Evolutionary conservation across 2,113 vertebrate species (phyloP).

Genomic region (Phasianus colchicus): DNA sequence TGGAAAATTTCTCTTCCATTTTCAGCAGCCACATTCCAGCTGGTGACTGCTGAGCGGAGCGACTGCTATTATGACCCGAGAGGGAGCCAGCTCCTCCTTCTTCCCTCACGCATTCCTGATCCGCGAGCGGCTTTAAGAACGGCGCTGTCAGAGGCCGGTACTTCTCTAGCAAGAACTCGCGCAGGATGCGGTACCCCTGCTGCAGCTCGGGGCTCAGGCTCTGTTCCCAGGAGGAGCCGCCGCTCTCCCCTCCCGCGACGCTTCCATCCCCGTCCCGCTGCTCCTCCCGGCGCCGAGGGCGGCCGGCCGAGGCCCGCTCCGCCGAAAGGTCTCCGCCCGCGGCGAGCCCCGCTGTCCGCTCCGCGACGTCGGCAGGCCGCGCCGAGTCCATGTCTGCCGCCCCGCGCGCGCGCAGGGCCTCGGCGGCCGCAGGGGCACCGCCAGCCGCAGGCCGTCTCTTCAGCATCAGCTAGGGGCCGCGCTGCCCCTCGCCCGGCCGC

Average conservation of each 20-base stretch:
- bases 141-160: conserved; percentile 86
- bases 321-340: conserved; percentile 5
- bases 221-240: conserved; percentile 67
- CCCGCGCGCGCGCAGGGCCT: neutral
- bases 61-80: neutral
- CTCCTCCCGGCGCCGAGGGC: neutral
- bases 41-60: neutral
- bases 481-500: conserved; percentile 4
- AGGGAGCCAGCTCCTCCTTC: neutral
- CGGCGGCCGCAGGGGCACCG: conserved; percentile 18
- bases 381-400: conserved; percentile 47
- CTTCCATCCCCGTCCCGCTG: conserved; percentile 14
- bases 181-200: conserved; percentile 90
- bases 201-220: conserved; percentile 88
- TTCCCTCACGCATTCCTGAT: conserved; percentile 13
- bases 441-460: conserved; percentile 3
- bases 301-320: neutral
- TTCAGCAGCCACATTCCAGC: conserved; percentile 84
- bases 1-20: conserved; percentile 91
- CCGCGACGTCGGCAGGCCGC: conserved; percentile 43
- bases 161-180: conserved; percentile 90
- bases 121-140: conserved; percentile 81
- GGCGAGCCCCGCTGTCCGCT: conserved; percentile 26
- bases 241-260: neutral
- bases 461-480: conserved; percentile 18